Evolutionary conservation across 2,888 invertebrate species (phyloP).

Genomic region (Nysson spinosus): DNA sequence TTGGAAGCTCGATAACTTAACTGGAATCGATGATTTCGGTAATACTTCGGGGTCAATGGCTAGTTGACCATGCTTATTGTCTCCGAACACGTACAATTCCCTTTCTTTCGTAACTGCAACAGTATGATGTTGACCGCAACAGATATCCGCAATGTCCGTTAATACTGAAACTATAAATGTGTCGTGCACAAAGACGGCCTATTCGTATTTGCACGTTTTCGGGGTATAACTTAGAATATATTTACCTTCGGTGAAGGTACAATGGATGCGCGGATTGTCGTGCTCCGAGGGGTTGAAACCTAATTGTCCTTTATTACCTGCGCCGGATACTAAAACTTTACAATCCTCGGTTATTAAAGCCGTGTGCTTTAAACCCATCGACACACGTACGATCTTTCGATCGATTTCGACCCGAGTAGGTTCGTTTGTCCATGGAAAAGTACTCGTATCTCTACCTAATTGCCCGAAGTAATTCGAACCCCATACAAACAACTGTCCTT

Average conservation of each 20-base stretch:
- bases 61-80: slow-evolving; percentile 90
- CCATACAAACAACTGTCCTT: slow-evolving; percentile 87
- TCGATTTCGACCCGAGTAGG: slow-evolving; percentile 77
- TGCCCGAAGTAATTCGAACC: slow-evolving; percentile 90
- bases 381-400: slow-evolving; percentile 80
- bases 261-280: no score
- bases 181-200: not conserved
- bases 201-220: no score
- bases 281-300: slow-evolving; percentile 79
- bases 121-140: slow-evolving; percentile 91
- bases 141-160: slow-evolving; percentile 81
- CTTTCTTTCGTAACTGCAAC: slow-evolving; percentile 80
- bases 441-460: slow-evolving; percentile 79
- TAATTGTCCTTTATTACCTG: slow-evolving; percentile 84
- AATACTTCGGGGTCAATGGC: slow-evolving; percentile 78
- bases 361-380: slow-evolving; percentile 85
- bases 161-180: slow-evolving; percentile 78
- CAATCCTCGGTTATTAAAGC: slow-evolving; percentile 82
- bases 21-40: slow-evolving; percentile 80
- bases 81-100: slow-evolving; percentile 87
- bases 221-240: no score
- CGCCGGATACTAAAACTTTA: slow-evolving; percentile 83
- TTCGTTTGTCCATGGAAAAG: slow-evolving; percentile 44
- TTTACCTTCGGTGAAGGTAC: slow-evolving; percentile 45
- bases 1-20: slow-evolving; percentile 70